Evolutionary conservation across 2,113 vertebrate genomes (phyloP).

Genomic region (Psittacus erithacus): DNA sequence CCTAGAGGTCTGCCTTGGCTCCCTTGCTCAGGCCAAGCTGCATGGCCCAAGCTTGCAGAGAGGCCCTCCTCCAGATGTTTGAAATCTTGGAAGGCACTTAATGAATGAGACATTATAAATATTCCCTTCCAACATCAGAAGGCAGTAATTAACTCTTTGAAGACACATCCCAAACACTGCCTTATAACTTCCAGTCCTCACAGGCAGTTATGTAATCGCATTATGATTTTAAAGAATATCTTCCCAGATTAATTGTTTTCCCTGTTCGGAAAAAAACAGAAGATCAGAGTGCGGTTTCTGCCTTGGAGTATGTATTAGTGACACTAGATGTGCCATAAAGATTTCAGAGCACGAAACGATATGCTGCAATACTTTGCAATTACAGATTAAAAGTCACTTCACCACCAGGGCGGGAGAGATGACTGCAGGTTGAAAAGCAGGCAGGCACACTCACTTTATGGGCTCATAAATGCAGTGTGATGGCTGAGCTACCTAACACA

Average conservation of each 20-base stretch:
- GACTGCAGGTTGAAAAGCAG: neutral
- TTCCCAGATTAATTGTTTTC: slow-evolving; percentile 40
- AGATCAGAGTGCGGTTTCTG: slow-evolving; percentile 4
- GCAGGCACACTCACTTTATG: neutral
- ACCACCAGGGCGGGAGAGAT: neutral
- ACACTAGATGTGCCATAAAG: neutral
- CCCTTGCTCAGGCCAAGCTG: neutral
- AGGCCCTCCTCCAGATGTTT: neutral
- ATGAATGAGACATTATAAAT: slow-evolving; percentile 44
- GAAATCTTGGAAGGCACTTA: slow-evolving; percentile 29
- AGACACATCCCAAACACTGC: neutral
- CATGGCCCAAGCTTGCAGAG: neutral
- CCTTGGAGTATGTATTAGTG: neutral
- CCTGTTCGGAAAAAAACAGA: neutral
- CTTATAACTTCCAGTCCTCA: slow-evolving; percentile 1
- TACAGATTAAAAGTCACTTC: neutral
- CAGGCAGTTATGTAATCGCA: neutral
- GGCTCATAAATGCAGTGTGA: neutral
- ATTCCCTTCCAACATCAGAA: slow-evolving; percentile 29
- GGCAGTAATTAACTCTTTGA: slow-evolving; percentile 56
- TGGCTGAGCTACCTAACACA: neutral
- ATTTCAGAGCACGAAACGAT: neutral
- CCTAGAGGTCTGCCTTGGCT: neutral
- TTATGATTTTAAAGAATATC: slow-evolving; percentile 1
- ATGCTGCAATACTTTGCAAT: neutral